Base-by-base conservation (phyloP, 1,140 invertebrate species). In the Anastatus disparis region DNA sequence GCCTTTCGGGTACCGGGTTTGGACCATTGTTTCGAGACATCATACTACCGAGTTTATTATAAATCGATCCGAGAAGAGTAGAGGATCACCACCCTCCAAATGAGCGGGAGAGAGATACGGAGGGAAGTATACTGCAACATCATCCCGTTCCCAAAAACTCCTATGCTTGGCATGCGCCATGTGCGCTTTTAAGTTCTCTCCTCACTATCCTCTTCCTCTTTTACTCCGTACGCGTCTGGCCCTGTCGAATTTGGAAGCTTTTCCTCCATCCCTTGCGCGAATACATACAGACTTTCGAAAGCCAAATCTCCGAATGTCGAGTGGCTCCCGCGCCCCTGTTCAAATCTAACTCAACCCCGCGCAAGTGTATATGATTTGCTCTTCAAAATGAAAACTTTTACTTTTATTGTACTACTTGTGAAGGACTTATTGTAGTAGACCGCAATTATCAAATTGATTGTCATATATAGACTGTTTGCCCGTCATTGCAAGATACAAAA, bases 11-110 rank as follows among this genome's bases (percentile, higher is more conserved):
- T 76, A 73, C 75, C 78, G 76, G 78, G 77, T n/a, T n/a, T n/a
- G n/a, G n/a, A n/a, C 79, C 77, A 81, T 84, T 84, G 82, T 81
- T 82, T 82, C 79, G 78, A 73, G 75, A n/a, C n/a, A n/a, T n/a
- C n/a, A n/a, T n/a, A n/a, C n/a, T 65, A 75, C 76, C 75, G 78
- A 83, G 79, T 82, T 82, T 80, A 81, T 81, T 83, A 81, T 81
- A 78, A 82, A 82, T 85, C 78, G 81, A 82, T 82, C 80, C 79
- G 75, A 74, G 77, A 70, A 73, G 77, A 74, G n/a, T n/a, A n/a
- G 74, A 76, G 75, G 35, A 35, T 35, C 31, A 27, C 17, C 42
- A n/a, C n/a, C n/a, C n/a, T n/a, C 12, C 10, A 35, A 35, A 35
- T 10, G 64, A 76, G 63, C 72, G 74, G 79, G 75, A 82, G 76